Base-by-base conservation (phyloP, 2,888 invertebrate genomes). In the Eilema depressum region DNA sequence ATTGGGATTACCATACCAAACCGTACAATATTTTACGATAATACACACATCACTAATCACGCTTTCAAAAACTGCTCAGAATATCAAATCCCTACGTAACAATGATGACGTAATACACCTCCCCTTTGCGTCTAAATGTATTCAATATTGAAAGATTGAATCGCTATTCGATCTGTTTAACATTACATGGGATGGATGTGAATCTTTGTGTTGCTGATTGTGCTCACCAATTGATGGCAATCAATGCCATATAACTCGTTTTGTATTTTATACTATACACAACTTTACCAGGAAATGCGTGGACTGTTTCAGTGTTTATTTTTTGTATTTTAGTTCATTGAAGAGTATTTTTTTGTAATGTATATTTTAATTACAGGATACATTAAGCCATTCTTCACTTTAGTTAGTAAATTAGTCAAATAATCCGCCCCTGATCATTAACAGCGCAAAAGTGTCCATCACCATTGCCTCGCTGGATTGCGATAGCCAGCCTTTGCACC, bases 11-110 rank as follows among this genome's bases (percentile, higher is more conserved):
- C 25, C 37, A 59, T 69, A 66, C 62, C 64, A 59, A n/a, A 57
- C 57, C 60, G 8, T 53, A 41, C 53, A 56, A 63, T 74, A 63
- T 67, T 70, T 33, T 66, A 71, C 65, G 66, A 74, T 69, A 70
- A 66, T 69, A 60, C 60, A 70, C 62, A 61, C 63, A 69, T 68
- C 61, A 70, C 70, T 26, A 20, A 25, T 20, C 47, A 41, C 60
- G 59, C 68, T 33, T 66, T 20, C 28, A 17, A 56, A 61, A 33
- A 68, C 63, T 59, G 62, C 26, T 59, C 37, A 41, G 37, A 37
- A 37, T 11, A 12, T 37, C 11, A 37, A 37, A 5, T 37, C 12
- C 3, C 1, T 37, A 37, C 37, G 37, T 37, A 37, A 71, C 33
- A 66, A 30, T 28, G 60, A 64, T 67, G 57, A 63, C 70, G 30